Evolutionary conservation across 2,888 invertebrate species (phyloP), one percentile per base, ranked within the genome.

Genomic region (Erynnis tages): DNA sequence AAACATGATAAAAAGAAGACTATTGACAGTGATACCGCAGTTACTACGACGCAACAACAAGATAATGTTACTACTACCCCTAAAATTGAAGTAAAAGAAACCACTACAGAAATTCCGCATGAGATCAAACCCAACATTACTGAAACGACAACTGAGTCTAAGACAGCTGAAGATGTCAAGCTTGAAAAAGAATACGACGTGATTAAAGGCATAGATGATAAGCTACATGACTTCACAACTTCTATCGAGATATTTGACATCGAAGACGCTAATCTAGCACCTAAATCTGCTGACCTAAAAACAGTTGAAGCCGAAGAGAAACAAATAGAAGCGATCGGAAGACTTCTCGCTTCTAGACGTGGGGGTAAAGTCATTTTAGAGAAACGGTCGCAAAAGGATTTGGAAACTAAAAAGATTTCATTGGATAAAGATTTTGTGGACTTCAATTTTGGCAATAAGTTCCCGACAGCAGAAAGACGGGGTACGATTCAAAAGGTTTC

Each of bases 281-380:
- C 86, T 1, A 89, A 82, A 55, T 48, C 69, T 46, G 61, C 82
- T 0, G 76, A 87, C 59, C 60, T 81, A 1, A 90, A 82, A 66
- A 82, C 82, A 34, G 67, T 90, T 38, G 83, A 89, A 63, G 89
- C 90, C 0, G 90, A 90, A 67, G 90, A 90, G 46, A 77, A 73
- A 44, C 90, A 90, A 59, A 90, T 90, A 29, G 90, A 90, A 66
- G 90, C 83, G 17, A 87, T 90, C 16, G 90, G 90, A 0, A 74
- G 90, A 55, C 67, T 89, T 10, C 47, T 90, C 58, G 88, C 88
- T 1, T 77, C 83, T 0, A 74, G 79, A 46, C 73, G 88, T 19
- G 85, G 80, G 0, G 76, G 79, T 0, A 85, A 84, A 54, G 56
- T 90, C 0, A 67, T 83, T 16, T 25, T 90, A 54, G 86, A 88